phyloP scores from a whole-genome alignment of 1,140 invertebrate species.

The Drosophila prosaltans region DNA sequence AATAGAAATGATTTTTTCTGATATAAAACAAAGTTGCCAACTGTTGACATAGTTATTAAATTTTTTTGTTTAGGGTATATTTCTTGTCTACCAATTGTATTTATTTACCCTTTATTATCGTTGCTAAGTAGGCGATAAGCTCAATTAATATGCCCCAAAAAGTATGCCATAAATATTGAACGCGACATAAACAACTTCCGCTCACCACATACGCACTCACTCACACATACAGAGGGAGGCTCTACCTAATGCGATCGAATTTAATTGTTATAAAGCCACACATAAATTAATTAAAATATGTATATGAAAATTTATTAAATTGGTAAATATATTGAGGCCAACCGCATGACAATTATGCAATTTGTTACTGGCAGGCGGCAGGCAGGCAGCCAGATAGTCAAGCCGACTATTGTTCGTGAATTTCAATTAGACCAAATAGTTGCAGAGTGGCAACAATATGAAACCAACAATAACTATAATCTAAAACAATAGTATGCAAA shows the following conservation, averaged over 20 bases:
- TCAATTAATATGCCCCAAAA: conserved; percentile 14
- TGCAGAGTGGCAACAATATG: background rate
- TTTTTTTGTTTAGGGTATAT: background rate
- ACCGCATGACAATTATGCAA: conserved; percentile 29
- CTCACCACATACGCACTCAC: conserved; percentile 6
- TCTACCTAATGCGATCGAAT: background rate
- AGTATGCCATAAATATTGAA: conserved; percentile 6
- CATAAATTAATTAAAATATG: conserved; percentile 16
- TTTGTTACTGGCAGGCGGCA: background rate
- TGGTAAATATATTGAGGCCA: conserved; percentile 13
- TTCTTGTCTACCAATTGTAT: background rate
- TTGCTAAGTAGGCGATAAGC: conserved; percentile 5
- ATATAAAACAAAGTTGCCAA: too few species aligned
- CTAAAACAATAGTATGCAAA: conserved; percentile 37
- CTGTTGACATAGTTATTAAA: too few species aligned
- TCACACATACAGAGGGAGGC: background rate
- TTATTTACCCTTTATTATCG: background rate
- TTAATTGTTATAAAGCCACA: conserved; percentile 9
- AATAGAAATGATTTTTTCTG: too few species aligned
- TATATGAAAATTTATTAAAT: conserved; percentile 16
- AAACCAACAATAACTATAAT: conserved; percentile 20
- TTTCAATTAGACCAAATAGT: conserved; percentile 48
- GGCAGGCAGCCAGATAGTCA: background rate
- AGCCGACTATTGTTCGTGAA: background rate
- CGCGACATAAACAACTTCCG: conserved; percentile 7